These are phyloP conservation scores for Thaleichthys pacificus DNA, from an alignment of 2,797 vertebrate species.

Conservation along the genomic window DNA sequence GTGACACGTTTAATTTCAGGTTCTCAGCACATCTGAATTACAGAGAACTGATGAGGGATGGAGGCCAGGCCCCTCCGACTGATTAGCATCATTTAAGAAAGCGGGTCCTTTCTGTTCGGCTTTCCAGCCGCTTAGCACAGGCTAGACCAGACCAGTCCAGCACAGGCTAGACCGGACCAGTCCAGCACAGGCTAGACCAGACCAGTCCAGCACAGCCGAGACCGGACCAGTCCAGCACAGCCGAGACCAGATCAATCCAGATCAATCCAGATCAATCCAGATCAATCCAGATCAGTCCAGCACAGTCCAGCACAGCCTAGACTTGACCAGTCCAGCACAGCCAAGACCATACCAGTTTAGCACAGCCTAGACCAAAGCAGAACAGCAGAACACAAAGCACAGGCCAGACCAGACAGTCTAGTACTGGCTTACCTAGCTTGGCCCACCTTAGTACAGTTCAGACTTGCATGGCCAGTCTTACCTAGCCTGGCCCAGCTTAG, in stretches of 20 bases:
- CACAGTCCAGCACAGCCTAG: background rate
- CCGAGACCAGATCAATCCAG: too few species aligned
- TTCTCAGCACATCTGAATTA: slow-evolving; percentile 95
- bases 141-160: background rate
- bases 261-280: too few species aligned
- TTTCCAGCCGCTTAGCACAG: slow-evolving; percentile 67
- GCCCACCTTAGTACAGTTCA: too few species aligned
- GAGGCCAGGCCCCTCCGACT: slow-evolving; percentile 91
- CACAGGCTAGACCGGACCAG: background rate
- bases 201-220: background rate
- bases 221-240: too few species aligned
- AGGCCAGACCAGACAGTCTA: background rate
- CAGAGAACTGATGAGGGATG: slow-evolving; percentile 87
- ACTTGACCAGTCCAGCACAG: too few species aligned
- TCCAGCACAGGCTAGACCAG: background rate
- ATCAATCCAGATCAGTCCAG: background rate
- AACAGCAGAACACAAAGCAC: too few species aligned
- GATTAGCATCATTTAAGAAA: slow-evolving; percentile 98
- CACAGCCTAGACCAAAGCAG: too few species aligned
- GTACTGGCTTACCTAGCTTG: too few species aligned
- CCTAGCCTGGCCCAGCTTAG: background rate
- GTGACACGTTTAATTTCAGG: slow-evolving; percentile 94
- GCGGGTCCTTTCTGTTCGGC: slow-evolving; percentile 77
- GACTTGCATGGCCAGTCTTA: too few species aligned
- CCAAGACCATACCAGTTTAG: too few species aligned